Base-by-base conservation (phyloP, 2,113 vertebrate genomes). In the Trichomycterus rosablanca region DNA sequence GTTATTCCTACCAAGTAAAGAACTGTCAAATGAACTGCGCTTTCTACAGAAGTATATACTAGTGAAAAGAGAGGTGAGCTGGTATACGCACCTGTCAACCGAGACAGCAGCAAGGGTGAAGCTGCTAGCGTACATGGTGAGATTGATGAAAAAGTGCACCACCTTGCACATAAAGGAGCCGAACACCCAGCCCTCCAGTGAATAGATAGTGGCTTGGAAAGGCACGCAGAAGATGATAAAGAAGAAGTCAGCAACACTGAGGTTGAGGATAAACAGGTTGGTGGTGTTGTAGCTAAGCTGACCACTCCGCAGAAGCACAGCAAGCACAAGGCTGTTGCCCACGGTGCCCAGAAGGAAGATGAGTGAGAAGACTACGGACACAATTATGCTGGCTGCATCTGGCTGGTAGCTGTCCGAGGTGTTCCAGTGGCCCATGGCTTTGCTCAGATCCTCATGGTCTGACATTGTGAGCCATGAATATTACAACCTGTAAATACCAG, bases 71-170 rank as follows among this genome's bases (percentile, higher is more conserved):
- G 53, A 22, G 9, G 52, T 49, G 43, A 56, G n/a, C 7, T 28
- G 9, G 18, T 16, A 15, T 53, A 56, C 46, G 11, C 69, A 92
- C 90, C 90, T 89, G 87, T 93, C 90, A 4, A 93, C 90, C 1
- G 92, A 92, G 65, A 92, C 86, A 0, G 89, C 89, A 0, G 90
- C 90, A 9, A 93, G 78, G 0, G 92, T 93, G 79, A 93, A 92
- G 80, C 92, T 93, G 86, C 91, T 93, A 62, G 92, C 90, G 0
- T 91, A 92, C 92, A 93, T 93, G 75, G 91, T 92, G 66, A 93
- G 87, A 82, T 92, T 92, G 80, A 93, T 93, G 76, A 92, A 90
- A 81, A 93, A 93, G 76, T 92, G 90, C 37, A 93, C 91, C 2
- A 80, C 86, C 74, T 93, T 93, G 82, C 90, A 92, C 88, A 92